A percentile compares a stretch with the other conserved stretches of the same genome.
Evolutionary conservation across 2,888 invertebrate genomes (phyloP).

Genomic region (Drosophila conformis): DNA sequence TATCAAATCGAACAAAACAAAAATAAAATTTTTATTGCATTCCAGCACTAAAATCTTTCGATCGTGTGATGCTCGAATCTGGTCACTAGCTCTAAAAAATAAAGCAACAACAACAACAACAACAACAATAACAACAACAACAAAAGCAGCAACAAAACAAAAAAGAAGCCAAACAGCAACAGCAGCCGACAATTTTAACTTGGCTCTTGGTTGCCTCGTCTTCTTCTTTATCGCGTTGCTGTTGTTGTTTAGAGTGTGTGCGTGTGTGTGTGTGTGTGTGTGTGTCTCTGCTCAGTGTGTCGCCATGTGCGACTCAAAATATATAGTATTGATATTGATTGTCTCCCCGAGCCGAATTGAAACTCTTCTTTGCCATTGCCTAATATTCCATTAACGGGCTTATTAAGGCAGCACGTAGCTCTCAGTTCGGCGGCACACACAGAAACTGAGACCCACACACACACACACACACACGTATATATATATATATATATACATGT

Average conservation of each 20-base stretch:
- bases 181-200: slow-evolving; percentile 36
- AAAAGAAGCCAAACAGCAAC: slow-evolving; percentile 22
- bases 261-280: neutral
- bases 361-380: slow-evolving; percentile 73
- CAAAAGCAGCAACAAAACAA: slow-evolving; percentile 11
- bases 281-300: slow-evolving; percentile 54
- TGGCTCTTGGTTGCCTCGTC: slow-evolving; percentile 26
- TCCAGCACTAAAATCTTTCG: slow-evolving; percentile 79
- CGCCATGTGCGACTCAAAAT: slow-evolving; percentile 62
- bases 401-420: slow-evolving; percentile 77
- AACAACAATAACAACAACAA: slow-evolving; percentile 2
- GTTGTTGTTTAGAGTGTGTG: neutral
- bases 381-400: slow-evolving; percentile 81
- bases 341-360: slow-evolving; percentile 53
- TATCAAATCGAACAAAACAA: slow-evolving; percentile 80
- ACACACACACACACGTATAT: slow-evolving; percentile 9
- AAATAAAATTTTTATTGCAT: slow-evolving; percentile 77
- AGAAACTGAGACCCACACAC: slow-evolving; percentile 58
- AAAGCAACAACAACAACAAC: slow-evolving; percentile 12
- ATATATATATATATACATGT: neutral
- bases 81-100: slow-evolving; percentile 57
- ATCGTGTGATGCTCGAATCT: slow-evolving; percentile 70
- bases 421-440: slow-evolving; percentile 35
- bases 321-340: slow-evolving; percentile 63
- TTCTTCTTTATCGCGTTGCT: neutral